Base-by-base conservation (phyloP, 2,888 invertebrate genomes). In the Drosophila imparisetae region DNA sequence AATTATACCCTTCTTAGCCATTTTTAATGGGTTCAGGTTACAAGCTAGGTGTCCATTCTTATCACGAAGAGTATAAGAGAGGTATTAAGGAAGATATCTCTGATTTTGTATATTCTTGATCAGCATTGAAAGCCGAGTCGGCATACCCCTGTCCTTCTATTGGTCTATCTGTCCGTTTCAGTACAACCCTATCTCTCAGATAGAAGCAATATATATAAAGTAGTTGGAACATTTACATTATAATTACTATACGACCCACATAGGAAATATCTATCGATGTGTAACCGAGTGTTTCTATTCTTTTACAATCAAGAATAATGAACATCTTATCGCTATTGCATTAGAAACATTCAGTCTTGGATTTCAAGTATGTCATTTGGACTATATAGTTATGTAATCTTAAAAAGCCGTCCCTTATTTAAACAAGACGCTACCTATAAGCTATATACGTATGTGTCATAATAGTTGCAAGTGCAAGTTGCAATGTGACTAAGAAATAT, bases 121-220 rank as follows among this genome's bases (percentile, higher is more conserved):
- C n/a, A 10, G 40, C 40, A 10, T n/a, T n/a, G 10, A 4, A n/a
- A 2, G n/a, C 2, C 4, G n/a, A 40, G n/a, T 40, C n/a, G 21
- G 4, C 6, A 21, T 13, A 21, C 0, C 1, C 3, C 21, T 6
- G 21, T 13, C 3, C 0, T 1, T 21, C 21, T 45, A 1, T 21
- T 21, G 1, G 21, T 13, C 13, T 42, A 1, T 42, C 6, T 42
- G 0, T 21, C 6, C 7, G 0, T 21, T 42, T 42, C 2, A 13
- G 4, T 1, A 7, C 2, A 21, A 7, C 1, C 2, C 7, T 21
- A 2, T 15, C 13, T 7, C 1, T 21, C 13, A 45, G 13, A 21
- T 7, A 21, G 42, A 45, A 21, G 7, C 21, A 13, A 21, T 21
- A 7, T 21, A 45, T 38, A 38, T 21, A 42, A 6, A 42, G 0